Evolutionary conservation across 2,797 vertebrate genomes (phyloP), one percentile per base, ranked within the genome.

Genomic region (Triplophysa bombifrons): DNA sequence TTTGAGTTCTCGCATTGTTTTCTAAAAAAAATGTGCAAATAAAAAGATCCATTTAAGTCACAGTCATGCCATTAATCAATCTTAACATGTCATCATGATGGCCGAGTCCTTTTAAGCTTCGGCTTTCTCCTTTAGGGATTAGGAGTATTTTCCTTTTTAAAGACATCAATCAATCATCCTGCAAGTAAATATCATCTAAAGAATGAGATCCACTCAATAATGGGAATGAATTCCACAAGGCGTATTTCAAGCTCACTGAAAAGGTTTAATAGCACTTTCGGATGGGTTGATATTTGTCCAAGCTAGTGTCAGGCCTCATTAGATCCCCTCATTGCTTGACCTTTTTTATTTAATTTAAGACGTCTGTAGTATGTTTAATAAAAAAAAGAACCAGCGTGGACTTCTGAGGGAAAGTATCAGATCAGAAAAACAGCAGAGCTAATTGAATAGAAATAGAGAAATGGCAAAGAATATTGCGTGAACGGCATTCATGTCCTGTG

Each of bases 381-480:
- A 71, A 82, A 72, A 46, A 9, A 69, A 71, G 78, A 75, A 16
- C 63, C 16, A 27, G 68, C 60, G 41, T 8, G 68, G 66, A 38
- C 66, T 50, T 67, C 25, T 17, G 34, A 76, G 71, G 69, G 53
- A 73, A 72, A 51, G 58, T 82, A 80, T 81, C 73, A 55, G 75
- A 69, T 3, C 34, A 7, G 72, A 67, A 81, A 25, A 51, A 74
- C 46, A 41, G 50, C 44, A 68, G 78, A n/a, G 55, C 77, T 83
- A 77, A 83, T 82, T 83, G 79, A 71, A 30, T 14, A 56, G 75
- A 78, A 78, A 72, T 78, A 72, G 55, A 56, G 75, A 78, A 78
- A 72, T 80, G 68, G 55, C n/a, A 74, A 44, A 65, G 81, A 80
- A 20, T 66, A 78, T 77, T 41, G 76, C 61, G 20, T 58, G 25